These are phyloP conservation scores for Pammene fasciana DNA, from an alignment of 2,888 invertebrate genomes.

Conservation along the genomic window DNA sequence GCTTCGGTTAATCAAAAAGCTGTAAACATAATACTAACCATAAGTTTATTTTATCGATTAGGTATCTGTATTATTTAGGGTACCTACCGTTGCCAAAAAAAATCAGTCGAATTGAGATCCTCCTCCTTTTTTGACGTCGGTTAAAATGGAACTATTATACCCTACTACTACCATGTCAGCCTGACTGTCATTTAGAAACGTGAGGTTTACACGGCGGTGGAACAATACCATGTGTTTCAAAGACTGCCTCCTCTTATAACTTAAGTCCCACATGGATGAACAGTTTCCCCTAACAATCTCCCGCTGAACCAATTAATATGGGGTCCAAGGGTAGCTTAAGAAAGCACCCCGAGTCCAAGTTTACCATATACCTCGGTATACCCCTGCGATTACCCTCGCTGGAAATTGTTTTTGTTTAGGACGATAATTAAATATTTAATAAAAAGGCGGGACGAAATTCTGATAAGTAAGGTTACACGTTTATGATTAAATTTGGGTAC, in stretches of 20 bases:
- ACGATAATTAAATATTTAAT: slow-evolving; percentile 40
- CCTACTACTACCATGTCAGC: too few species aligned
- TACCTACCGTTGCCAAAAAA: too few species aligned
- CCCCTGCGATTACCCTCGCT: slow-evolving; percentile 13
- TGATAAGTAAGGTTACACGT: neutral
- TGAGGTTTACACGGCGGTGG: too few species aligned
- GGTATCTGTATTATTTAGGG: too few species aligned
- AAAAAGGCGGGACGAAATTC: neutral
- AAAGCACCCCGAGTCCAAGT: slow-evolving; percentile 50
- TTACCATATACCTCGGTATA: slow-evolving; percentile 43
- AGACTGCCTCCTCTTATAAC: slow-evolving; percentile 38
- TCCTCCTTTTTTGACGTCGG: too few species aligned
- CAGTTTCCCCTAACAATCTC: slow-evolving; percentile 50
- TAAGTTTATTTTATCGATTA: too few species aligned
- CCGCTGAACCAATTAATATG: slow-evolving; percentile 63
- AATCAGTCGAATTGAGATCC: too few species aligned
- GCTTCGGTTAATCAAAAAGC: too few species aligned
- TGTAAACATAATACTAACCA: too few species aligned
- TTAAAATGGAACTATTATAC: too few species aligned
- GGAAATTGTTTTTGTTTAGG: slow-evolving; percentile 37
- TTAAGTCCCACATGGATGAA: slow-evolving; percentile 43
- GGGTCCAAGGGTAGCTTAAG: slow-evolving; percentile 53
- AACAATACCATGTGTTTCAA: too few species aligned
- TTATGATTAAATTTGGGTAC: neutral
- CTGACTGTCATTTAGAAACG: too few species aligned